Conservation (phyloP, 2,113 vertebrate genomes). For the Cromileptes altivelis region DNA sequence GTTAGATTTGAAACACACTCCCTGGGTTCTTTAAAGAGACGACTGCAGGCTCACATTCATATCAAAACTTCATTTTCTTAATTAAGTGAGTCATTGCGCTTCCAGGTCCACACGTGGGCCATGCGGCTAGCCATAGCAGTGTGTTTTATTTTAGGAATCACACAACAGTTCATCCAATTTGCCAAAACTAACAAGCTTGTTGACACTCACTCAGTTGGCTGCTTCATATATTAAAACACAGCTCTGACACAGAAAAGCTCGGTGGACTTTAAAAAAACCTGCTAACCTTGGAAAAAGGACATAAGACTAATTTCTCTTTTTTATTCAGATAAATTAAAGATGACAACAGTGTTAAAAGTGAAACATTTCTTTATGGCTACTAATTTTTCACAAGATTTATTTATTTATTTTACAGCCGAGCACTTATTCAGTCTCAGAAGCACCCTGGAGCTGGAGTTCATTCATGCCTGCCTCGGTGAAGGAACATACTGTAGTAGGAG, state of each 20-base stretch:
- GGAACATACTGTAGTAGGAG: slow-evolving; percentile 14
- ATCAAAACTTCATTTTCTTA: slow-evolving; percentile 55
- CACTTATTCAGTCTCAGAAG: neutral
- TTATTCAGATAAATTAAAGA: neutral
- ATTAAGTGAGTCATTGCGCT: slow-evolving; percentile 46
- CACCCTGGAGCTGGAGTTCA: slow-evolving; percentile 12
- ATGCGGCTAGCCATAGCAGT: neutral
- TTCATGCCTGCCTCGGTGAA: neutral
- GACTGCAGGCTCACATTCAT: slow-evolving; percentile 1
- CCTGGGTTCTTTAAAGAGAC: neutral
- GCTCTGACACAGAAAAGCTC: neutral
- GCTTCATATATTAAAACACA: slow-evolving; percentile 11
- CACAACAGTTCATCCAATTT: slow-evolving; percentile 29
- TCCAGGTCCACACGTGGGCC: neutral
- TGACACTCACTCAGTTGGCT: slow-evolving; percentile 13
- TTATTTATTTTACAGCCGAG: slow-evolving; percentile 7
- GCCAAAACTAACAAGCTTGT: slow-evolving; percentile 21
- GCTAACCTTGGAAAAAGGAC: neutral
- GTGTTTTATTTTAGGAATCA: slow-evolving; percentile 43
- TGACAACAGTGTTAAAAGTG: neutral
- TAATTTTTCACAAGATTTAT: slow-evolving; percentile 4
- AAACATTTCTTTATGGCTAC: slow-evolving; percentile 3
- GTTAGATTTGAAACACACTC: neutral
- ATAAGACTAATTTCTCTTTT: neutral
- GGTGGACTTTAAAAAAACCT: neutral